Evolutionary conservation across 2,888 invertebrate genomes (phyloP), one percentile per base, ranked within the genome.

Genomic region (Xiphydria camelus): DNA sequence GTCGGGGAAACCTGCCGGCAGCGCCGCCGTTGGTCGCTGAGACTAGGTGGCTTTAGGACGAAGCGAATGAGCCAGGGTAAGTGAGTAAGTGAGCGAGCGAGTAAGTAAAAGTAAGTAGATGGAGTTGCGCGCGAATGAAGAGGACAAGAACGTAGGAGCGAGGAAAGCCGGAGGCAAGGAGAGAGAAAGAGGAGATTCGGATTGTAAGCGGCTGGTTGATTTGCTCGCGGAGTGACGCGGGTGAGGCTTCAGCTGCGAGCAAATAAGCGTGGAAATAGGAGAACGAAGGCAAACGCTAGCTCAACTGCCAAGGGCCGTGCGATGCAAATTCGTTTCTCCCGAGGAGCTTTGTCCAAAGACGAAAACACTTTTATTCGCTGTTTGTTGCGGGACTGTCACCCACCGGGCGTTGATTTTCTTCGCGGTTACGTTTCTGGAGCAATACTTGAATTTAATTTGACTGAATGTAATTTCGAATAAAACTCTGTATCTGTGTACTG

Each of bases 1-100:
- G 44, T 53, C 45, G 41, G 46, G 50, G 45, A 46, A 53, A 49
- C 47, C 37, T 41, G 45, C 45, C 50, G 40, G 36, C 40, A 41
- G 38, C 19, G 15, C 35, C 12, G 15, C n/a, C n/a, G n/a, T n/a
- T n/a, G n/a, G n/a, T n/a, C n/a, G n/a, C n/a, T n/a, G n/a, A n/a
- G n/a, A n/a, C n/a, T n/a, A n/a, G n/a, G n/a, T n/a, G n/a, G n/a
- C n/a, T n/a, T n/a, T n/a, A n/a, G n/a, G n/a, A n/a, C 14, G 26
- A 12, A 14, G 26, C 14, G 26, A 26, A 26, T n/a, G 26, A n/a
- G 26, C 10, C 14, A 7, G 26, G 6, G 10, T 26, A 10, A 26
- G 26, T 14, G 26, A 26, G 26, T 26, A 4, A 26, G 10, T n/a
- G 4, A 10, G 10, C 26, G 14, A 4, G 26, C 26, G 26, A 26